Evolutionary conservation across 2,797 vertebrate genomes (phyloP).

Genomic region (Poecilia picta): DNA sequence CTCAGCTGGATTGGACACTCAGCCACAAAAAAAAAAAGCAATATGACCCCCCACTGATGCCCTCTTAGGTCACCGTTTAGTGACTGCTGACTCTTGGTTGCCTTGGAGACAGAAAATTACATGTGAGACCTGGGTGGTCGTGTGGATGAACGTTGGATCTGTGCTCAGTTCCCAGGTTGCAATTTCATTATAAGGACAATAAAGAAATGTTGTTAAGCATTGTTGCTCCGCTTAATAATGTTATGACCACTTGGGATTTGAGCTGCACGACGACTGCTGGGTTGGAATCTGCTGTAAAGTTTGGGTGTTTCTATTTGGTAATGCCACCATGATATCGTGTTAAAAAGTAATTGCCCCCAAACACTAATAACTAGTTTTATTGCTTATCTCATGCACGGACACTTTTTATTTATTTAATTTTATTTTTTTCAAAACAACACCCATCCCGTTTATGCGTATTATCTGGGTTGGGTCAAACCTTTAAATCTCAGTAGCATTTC

Average conservation of each 20-base stretch:
- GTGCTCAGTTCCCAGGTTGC: slow-evolving; percentile 24
- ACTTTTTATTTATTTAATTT: too few species aligned
- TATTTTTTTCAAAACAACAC: not conserved
- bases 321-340: not conserved
- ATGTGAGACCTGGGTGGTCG: slow-evolving; percentile 39
- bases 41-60: slow-evolving; percentile 68
- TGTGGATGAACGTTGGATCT: slow-evolving; percentile 49
- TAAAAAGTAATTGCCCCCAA: not conserved
- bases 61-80: slow-evolving; percentile 72
- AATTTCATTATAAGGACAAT: slow-evolving; percentile 30
- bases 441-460: not conserved
- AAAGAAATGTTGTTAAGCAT: slow-evolving; percentile 21
- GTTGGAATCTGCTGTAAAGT: slow-evolving; percentile 4
- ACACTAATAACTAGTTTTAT: not conserved
- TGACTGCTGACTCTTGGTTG: slow-evolving; percentile 69
- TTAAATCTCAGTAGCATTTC: slow-evolving; percentile 33
- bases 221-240: slow-evolving; percentile 13
- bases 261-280: not conserved
- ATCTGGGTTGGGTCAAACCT: slow-evolving; percentile 26
- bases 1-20: slow-evolving; percentile 66
- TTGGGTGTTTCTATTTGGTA: not conserved
- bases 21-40: slow-evolving; percentile 77
- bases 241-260: not conserved
- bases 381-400: not conserved
- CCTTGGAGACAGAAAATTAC: slow-evolving; percentile 74